Evolutionary conservation across 2,888 invertebrate species (phyloP).

Genomic region (Thyatira batis): DNA sequence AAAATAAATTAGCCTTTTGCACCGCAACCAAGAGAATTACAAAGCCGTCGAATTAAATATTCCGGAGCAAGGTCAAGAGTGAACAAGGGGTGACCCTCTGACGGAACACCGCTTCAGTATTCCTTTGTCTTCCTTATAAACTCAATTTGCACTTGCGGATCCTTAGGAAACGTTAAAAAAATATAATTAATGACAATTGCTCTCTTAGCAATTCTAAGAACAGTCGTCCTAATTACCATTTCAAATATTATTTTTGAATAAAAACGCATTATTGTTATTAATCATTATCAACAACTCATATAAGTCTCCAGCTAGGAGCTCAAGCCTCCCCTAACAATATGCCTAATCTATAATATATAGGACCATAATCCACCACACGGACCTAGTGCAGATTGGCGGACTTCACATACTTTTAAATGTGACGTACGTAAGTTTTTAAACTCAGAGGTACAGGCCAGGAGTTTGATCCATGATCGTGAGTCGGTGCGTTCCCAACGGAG

Average conservation of each 20-base stretch:
- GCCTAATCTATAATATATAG: too few relatives aligned
- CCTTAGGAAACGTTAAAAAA: not conserved
- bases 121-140: not conserved
- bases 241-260: not conserved
- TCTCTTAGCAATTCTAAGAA: not conserved
- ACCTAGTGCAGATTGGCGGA: too few relatives aligned
- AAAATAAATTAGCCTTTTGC: not conserved
- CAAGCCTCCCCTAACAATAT: too few relatives aligned
- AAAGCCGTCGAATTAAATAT: constrained; percentile 5
- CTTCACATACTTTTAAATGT: too few relatives aligned
- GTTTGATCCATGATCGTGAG: too few relatives aligned
- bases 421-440: too few relatives aligned
- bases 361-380: too few relatives aligned
- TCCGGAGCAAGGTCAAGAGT: constrained; percentile 2
- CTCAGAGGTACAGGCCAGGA: too few relatives aligned
- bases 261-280: too few relatives aligned
- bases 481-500: too few relatives aligned
- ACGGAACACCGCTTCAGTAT: not conserved
- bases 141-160: not conserved
- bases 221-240: not conserved
- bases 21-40: not conserved
- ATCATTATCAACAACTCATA: too few relatives aligned
- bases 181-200: not conserved
- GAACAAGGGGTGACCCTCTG: not conserved
- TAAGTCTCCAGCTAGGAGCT: too few relatives aligned